A percentile compares a stretch with the other conserved stretches of the same genome.
Evolutionary conservation across 2,797 vertebrate species (phyloP).

Genomic region (Nyctalus aviator): DNA sequence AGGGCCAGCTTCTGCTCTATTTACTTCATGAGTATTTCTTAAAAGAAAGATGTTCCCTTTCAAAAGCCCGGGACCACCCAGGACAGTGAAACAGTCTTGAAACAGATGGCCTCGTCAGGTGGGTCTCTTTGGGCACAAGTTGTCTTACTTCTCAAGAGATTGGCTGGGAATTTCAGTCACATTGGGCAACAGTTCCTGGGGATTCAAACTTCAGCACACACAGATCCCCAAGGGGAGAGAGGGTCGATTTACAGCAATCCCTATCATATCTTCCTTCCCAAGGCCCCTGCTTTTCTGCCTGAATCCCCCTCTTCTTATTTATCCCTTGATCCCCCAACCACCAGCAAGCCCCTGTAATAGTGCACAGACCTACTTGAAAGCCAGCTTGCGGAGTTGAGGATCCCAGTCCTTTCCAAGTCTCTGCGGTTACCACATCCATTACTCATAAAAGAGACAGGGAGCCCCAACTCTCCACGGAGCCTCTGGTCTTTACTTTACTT

Average conservation of each 20-base stretch:
- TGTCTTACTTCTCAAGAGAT: constrained; percentile 55
- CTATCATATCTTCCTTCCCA: not conserved
- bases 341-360: constrained; percentile 68
- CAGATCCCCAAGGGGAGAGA: not conserved
- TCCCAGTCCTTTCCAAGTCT: constrained; percentile 78
- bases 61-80: constrained; percentile 77
- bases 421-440: constrained; percentile 84
- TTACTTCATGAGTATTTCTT: constrained; percentile 58
- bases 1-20: constrained; percentile 44
- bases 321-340: constrained; percentile 50
- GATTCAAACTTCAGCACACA: constrained; percentile 57
- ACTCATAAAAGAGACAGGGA: constrained; percentile 85
- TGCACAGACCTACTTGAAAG: constrained; percentile 76
- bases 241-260: not conserved
- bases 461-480: constrained; percentile 79
- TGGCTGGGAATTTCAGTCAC: constrained; percentile 56
- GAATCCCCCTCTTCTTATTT: constrained; percentile 30
- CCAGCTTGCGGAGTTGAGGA: constrained; percentile 69
- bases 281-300: not conserved
- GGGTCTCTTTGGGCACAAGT: constrained; percentile 29
- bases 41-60: constrained; percentile 76
- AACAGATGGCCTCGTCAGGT: constrained; percentile 49
- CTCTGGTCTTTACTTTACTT: constrained; percentile 84
- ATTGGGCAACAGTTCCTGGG: constrained; percentile 56
- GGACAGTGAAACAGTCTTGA: constrained; percentile 54